Conservation (phyloP, 2,888 invertebrate genomes). For the Spilosoma lubricipeda region DNA sequence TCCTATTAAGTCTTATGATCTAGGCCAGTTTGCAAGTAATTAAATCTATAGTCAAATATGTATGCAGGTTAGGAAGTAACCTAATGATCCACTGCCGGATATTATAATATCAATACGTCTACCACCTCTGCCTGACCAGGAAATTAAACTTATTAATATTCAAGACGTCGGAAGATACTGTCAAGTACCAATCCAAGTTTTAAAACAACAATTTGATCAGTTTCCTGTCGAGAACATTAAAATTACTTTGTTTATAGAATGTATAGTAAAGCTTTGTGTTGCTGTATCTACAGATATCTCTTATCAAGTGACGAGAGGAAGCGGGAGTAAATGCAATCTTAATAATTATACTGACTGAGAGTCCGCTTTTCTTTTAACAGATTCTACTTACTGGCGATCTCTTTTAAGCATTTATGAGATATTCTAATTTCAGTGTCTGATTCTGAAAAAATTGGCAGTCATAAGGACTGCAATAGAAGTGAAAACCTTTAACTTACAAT, state of each 20-base stretch:
- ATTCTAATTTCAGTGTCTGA: too few relatives aligned
- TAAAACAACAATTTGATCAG: conserved; percentile 32
- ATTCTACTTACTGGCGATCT: conserved; percentile 26
- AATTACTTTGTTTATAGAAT: conserved; percentile 20
- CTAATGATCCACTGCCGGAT: conserved; percentile 34
- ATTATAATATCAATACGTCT: conserved; percentile 40
- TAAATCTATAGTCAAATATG: conserved; percentile 3
- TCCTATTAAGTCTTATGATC: conserved; percentile 12
- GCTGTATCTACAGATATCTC: conserved; percentile 1
- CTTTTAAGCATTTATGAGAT: conserved; percentile 50
- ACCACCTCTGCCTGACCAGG: conserved; percentile 25
- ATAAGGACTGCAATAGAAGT: too few relatives aligned
- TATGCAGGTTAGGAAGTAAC: conserved; percentile 27
- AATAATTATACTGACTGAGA: neutral
- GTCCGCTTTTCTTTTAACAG: conserved; percentile 23
- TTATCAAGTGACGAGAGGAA: conserved; percentile 21
- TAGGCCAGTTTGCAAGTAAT: conserved; percentile 16
- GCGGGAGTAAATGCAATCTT: conserved; percentile 12
- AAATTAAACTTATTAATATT: conserved; percentile 39
- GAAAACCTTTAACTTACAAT: too few relatives aligned
- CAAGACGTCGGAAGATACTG: conserved; percentile 26
- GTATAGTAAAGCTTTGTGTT: conserved; percentile 24
- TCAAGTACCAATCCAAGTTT: conserved; percentile 24
- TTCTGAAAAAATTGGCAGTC: too few relatives aligned
- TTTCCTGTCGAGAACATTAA: conserved; percentile 20